Base-by-base conservation (phyloP, 2,113 vertebrate genomes). In the Cephalopholis sonnerati region DNA sequence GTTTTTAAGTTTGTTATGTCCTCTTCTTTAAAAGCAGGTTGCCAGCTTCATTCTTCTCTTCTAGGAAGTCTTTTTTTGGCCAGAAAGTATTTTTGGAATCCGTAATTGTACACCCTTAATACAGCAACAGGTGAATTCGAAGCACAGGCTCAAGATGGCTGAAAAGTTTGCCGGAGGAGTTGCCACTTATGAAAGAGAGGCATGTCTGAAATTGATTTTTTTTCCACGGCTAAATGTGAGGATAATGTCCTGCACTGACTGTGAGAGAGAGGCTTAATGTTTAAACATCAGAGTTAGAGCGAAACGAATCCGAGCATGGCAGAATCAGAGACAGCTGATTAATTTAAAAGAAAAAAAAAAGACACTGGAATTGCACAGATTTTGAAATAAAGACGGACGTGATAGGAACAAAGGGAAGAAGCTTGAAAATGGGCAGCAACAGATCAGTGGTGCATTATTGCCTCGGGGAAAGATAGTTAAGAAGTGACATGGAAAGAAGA, bases 31-130 rank as follows among this genome's bases (percentile, higher is more conserved):
- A 74, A 48, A 69, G n/a, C 25, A 27, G 12, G 25, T 72, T 46
- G 20, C 44, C 72, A 29, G 65, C 13, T 2, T 64, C 41, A 18
- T n/a, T 70, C 22, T 75, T 36, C 32, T 7, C 32, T 50, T 12
- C 10, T 9, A 29, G 17, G 54, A 63, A n/a, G 20, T 22, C 61
- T 50, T 24, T 22, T 61, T 50, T 24, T 17, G 61, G 53, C 29
- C 17, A 25, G 25, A 85, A 18, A 83, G 66, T 81, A 82, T 81
- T 87, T 89, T 63, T 74, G 71, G 90, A 91, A 92, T 92, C 90
- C 83, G 90, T 66, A 89, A 90, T 77, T 4, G 17, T 74, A 92
- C 54, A 78, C 80, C 63, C 2, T 29, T 75, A 61, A 84, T 77
- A 27, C 74, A 70, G 72, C 74, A 62, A 36, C 39, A 77, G 74